These are phyloP conservation scores for Chrysomallon squamiferum DNA, from an alignment of 1,140 invertebrate species.

Conservation along the genomic window DNA sequence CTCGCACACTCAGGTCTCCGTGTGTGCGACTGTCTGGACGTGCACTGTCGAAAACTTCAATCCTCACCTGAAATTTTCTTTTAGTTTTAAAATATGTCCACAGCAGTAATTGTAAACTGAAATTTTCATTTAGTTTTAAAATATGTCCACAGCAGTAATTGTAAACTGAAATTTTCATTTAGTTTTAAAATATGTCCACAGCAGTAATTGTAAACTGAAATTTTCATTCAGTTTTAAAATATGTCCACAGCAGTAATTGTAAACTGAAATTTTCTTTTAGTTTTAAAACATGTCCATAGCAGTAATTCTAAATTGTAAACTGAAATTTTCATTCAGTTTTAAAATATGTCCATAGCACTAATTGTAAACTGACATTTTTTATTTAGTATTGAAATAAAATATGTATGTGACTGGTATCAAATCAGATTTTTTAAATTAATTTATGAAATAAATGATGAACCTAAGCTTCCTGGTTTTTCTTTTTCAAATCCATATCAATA, in stretches of 20 bases:
- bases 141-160: slow-evolving; percentile 10
- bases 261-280: slow-evolving; percentile 10
- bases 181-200: neutral
- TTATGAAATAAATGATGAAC: too few species aligned
- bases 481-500: too few species aligned
- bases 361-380: slow-evolving; percentile 35
- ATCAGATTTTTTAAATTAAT: too few species aligned
- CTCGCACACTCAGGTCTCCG: slow-evolving; percentile 27
- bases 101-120: slow-evolving; percentile 28
- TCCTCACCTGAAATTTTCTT: slow-evolving; percentile 28
- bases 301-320: slow-evolving; percentile 29
- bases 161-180: slow-evolving; percentile 27
- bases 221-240: neutral
- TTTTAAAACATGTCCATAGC: too few species aligned
- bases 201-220: slow-evolving; percentile 31
- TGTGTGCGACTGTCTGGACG: slow-evolving; percentile 28
- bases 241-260: slow-evolving; percentile 1
- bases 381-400: neutral
- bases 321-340: neutral
- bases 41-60: slow-evolving; percentile 34
- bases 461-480: too few species aligned
- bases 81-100: neutral
- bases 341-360: too few species aligned
- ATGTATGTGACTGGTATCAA: too few species aligned
- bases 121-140: neutral